phyloP scores from a whole-genome alignment of 2,113 vertebrate species.

The Notothenia rossii region DNA sequence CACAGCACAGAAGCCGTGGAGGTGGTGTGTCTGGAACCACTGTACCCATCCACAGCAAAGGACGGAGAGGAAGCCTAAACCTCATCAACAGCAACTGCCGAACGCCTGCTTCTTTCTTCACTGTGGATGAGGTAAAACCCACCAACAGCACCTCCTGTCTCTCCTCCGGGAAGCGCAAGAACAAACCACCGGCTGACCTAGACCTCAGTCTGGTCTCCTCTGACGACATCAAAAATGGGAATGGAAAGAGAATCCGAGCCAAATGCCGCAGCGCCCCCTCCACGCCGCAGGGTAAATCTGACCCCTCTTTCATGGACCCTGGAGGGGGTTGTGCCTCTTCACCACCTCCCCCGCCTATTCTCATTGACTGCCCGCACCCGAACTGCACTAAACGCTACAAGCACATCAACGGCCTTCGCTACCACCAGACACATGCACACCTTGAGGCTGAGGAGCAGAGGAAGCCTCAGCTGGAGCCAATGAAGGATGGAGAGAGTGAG shows the following conservation, averaged over 20 bases:
- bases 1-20: constrained; percentile 91
- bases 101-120: constrained; percentile 89
- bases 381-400: constrained; percentile 99
- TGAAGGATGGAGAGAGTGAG: constrained; percentile 87
- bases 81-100: constrained; percentile 90
- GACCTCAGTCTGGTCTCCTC: constrained; percentile 91
- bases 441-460: constrained; percentile 90
- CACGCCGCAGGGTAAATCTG: constrained; percentile 94
- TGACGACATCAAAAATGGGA: constrained; percentile 92
- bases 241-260: constrained; percentile 93
- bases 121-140: constrained; percentile 93
- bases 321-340: constrained; percentile 84
- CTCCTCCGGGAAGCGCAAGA: constrained; percentile 91
- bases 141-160: constrained; percentile 79
- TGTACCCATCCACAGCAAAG: constrained; percentile 86
- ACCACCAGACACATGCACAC: constrained; percentile 98
- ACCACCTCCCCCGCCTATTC: constrained; percentile 92
- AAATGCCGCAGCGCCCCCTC: constrained; percentile 97
- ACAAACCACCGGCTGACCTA: constrained; percentile 92
- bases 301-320: constrained; percentile 93
- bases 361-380: constrained; percentile 98
- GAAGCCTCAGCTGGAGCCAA: constrained; percentile 92
- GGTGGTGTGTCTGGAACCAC: constrained; percentile 84
- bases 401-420: constrained; percentile 98
- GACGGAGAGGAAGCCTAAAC: constrained; percentile 93